These are phyloP conservation scores for Bradypodion ventrale DNA, from an alignment of 2,797 vertebrate genomes.

Conservation along the genomic window DNA sequence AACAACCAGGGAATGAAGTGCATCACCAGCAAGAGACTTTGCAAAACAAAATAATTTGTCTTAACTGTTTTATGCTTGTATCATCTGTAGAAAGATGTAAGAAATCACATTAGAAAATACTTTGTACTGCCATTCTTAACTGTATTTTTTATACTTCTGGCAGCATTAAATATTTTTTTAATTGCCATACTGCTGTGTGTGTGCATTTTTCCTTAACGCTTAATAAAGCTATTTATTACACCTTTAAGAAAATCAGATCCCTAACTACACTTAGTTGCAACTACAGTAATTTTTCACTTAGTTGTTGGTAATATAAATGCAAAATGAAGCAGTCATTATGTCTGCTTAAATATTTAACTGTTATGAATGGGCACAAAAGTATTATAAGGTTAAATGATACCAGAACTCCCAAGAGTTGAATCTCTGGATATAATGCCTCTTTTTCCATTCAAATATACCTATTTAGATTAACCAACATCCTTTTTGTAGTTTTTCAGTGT, in stretches of 20 bases:
- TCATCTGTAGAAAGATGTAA: constrained; percentile 79
- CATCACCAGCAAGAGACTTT: constrained; percentile 80
- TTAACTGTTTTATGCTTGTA: constrained; percentile 75
- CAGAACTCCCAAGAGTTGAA: background rate
- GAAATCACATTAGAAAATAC: constrained; percentile 77
- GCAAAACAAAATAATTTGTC: constrained; percentile 72
- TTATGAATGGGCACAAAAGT: background rate
- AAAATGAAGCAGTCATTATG: too few relatives aligned
- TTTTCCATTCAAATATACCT: background rate
- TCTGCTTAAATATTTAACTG: background rate
- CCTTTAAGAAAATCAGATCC: background rate
- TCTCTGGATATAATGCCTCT: background rate
- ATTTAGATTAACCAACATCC: too few relatives aligned
- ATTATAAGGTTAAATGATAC: background rate
- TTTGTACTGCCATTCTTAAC: constrained; percentile 82
- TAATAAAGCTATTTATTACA: constrained; percentile 46
- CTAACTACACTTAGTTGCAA: background rate
- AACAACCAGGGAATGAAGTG: constrained; percentile 81
- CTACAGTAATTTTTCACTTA: background rate
- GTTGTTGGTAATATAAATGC: background rate
- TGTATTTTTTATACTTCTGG: constrained; percentile 84
- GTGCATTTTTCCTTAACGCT: constrained; percentile 57
- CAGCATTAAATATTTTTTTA: constrained; percentile 89
- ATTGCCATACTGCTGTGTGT: constrained; percentile 70
- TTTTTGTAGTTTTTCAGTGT: too few relatives aligned